phyloP scores from a whole-genome alignment of 2,113 vertebrate species.

The Triplophysa rosa region DNA sequence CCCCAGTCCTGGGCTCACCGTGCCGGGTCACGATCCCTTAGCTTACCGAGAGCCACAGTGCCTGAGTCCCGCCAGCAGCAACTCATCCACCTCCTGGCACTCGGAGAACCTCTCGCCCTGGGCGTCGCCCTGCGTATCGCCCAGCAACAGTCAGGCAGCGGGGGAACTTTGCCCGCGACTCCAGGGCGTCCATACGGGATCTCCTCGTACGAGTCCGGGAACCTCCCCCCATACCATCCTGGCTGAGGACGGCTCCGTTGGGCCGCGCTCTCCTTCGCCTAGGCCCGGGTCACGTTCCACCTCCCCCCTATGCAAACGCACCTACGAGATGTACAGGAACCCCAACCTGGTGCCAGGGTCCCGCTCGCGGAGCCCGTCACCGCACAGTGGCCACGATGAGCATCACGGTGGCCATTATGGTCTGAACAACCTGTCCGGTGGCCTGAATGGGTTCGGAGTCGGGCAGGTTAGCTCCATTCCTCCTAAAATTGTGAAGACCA shows the following conservation, averaged over 20 bases:
- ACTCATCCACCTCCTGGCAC: constrained; percentile 98
- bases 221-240: constrained; percentile 89
- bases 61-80: constrained; percentile 97
- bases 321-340: constrained; percentile 88
- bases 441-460: constrained; percentile 78
- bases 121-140: constrained; percentile 96
- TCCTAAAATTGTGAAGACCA: constrained; percentile 90
- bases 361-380: constrained; percentile 91
- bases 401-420: constrained; percentile 68
- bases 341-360: constrained; percentile 76
- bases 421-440: constrained; percentile 76
- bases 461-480: constrained; percentile 83
- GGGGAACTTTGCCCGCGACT: constrained; percentile 93
- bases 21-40: constrained; percentile 86
- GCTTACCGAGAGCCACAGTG: constrained; percentile 94
- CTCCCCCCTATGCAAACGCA: constrained; percentile 94
- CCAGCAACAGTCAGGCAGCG: constrained; percentile 85
- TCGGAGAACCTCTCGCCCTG: constrained; percentile 93
- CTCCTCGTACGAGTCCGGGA: constrained; percentile 88
- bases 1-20: constrained; percentile 90
- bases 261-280: constrained; percentile 86
- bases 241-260: constrained; percentile 86
- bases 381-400: constrained; percentile 81
- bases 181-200: constrained; percentile 96
- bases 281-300: constrained; percentile 88